These are phyloP conservation scores for Micrasema longulum DNA, from an alignment of 1,140 invertebrate genomes.

Conservation along the genomic window DNA sequence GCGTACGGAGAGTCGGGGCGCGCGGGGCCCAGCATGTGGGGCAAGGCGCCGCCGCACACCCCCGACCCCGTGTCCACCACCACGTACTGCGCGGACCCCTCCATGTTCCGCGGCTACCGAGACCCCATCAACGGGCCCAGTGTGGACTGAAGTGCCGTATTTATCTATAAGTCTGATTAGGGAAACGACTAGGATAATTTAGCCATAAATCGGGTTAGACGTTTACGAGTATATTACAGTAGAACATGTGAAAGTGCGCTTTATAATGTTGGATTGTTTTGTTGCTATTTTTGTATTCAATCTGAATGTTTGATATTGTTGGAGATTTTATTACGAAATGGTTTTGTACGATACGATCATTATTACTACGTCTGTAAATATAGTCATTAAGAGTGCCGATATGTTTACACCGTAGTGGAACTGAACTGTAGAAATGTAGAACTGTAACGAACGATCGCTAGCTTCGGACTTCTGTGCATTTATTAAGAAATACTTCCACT, in stretches of 20 bases:
- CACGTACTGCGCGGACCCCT: conserved; percentile 40
- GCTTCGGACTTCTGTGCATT: too few species aligned
- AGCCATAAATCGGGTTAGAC: conserved; percentile 10
- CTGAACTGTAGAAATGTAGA: too few species aligned
- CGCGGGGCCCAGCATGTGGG: background rate
- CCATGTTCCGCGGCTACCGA: conserved; percentile 40
- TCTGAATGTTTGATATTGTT: conserved; percentile 50
- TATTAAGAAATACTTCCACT: too few species aligned
- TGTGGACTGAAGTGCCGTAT: conserved; percentile 44
- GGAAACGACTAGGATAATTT: conserved; percentile 18
- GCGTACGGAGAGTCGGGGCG: conserved; percentile 62
- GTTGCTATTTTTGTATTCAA: conserved; percentile 38
- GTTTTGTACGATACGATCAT: conserved; percentile 43
- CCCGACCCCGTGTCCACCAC: conserved; percentile 49
- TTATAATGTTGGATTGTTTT: conserved; percentile 27
- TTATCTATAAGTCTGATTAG: conserved; percentile 38
- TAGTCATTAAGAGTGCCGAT: too few species aligned
- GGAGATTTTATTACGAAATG: conserved; percentile 42
- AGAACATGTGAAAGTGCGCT: conserved; percentile 28
- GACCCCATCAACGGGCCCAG: conserved; percentile 46
- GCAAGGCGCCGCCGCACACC: conserved; percentile 16
- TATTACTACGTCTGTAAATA: conserved; percentile 32
- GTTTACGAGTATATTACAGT: too few species aligned
- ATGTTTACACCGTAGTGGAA: too few species aligned
- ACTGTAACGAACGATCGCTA: too few species aligned